These are phyloP conservation scores for Margaritifera margaritifera DNA, from an alignment of 2,888 invertebrate species.

Conservation along the genomic window DNA sequence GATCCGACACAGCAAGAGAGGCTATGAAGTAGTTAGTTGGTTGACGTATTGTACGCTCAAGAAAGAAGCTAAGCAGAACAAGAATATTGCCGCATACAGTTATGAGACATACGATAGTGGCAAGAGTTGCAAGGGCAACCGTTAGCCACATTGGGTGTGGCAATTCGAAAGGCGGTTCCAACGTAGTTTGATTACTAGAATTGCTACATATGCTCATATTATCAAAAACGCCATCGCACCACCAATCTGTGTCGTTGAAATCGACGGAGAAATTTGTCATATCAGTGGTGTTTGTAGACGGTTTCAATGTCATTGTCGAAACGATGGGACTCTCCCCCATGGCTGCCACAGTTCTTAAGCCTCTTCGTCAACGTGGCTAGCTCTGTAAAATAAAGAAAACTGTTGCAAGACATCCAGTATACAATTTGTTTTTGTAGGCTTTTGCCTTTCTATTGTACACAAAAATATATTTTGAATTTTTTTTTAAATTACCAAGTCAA, in stretches of 20 bases:
- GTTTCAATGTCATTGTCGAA: not conserved
- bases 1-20: constrained; percentile 96
- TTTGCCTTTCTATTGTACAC: too few relatives aligned
- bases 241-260: constrained; percentile 1
- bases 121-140: constrained; percentile 88
- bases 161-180: constrained; percentile 2
- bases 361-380: too few relatives aligned
- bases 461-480: too few relatives aligned
- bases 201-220: constrained; percentile 11
- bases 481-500: too few relatives aligned
- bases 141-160: constrained; percentile 90
- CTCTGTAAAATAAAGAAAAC: too few relatives aligned
- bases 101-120: constrained; percentile 90
- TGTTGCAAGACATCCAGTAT: too few relatives aligned
- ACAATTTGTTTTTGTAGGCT: too few relatives aligned
- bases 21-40: constrained; percentile 99
- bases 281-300: not conserved
- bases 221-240: not conserved
- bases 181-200: constrained; percentile 11
- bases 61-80: constrained; percentile 94
- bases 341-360: too few relatives aligned
- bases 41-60: constrained; percentile 91
- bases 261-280: constrained; percentile 1
- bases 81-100: constrained; percentile 97
- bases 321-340: not conserved